Base-by-base conservation (phyloP, 2,888 invertebrate genomes). In the Sphaerophoria rueppellii region DNA sequence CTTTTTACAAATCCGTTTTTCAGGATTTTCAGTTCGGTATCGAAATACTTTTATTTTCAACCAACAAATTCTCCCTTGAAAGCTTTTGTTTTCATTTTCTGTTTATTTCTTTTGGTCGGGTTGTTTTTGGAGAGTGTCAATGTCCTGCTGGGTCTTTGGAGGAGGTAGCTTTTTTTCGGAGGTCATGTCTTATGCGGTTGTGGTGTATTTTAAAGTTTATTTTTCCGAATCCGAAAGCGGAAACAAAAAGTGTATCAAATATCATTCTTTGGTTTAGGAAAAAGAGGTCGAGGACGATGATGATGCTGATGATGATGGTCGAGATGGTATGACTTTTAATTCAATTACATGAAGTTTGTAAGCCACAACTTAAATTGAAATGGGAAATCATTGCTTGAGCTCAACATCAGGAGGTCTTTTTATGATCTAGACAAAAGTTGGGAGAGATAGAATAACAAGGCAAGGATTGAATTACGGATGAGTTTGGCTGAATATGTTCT, bases 1-100 rank as follows among this genome's bases (percentile, higher is more conserved):
- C 83, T 85, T 85, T 85, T 80, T 80, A 61, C 72, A 76, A 85
- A 76, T 80, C 76, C 82, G 75, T 69, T 73, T 76, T 76, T 80
- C 72, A 72, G 76, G 76, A 79, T 79, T 79, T 75, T 58, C 37
- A 7, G 37, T 52, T 65, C 46, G 60, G 71, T 24, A 24, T 24
- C 24, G 24, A 24, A 24, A 80, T 76, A 72, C 79, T 72, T 52
- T 78, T 78, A 67, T 78, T 78, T 65, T 61, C 55, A 40, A 71
- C 75, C 82, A 71, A 60, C 82, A 65, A 48, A 52, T 83, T 79
- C 74, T 70, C 78, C 55, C 69, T 58, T 71, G 73, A 78, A 78
- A 52, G 70, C 78, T 77, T 83, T 83, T 83, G 82, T 83, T 83
- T 83, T 83, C 71, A 75, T 83, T 74, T 78, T 35, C 54, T 57